Percentiles rank a stretch among this genome's conserved stretches.
phyloP scores from a whole-genome alignment of 2,888 invertebrate genomes.

The Synergus umbraculus region DNA sequence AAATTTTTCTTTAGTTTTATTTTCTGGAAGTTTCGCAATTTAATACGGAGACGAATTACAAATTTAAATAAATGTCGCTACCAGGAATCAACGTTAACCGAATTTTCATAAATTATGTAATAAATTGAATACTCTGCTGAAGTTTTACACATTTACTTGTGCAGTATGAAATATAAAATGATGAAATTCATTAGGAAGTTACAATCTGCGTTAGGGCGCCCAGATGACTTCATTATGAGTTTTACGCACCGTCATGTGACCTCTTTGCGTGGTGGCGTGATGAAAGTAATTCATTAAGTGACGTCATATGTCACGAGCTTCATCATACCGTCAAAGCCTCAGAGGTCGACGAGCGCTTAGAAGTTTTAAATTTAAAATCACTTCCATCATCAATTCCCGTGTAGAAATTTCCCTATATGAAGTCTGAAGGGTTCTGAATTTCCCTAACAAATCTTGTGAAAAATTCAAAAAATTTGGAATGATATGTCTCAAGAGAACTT shows the following conservation, averaged over 20 bases:
- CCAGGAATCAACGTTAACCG: background rate
- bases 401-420: too few species aligned
- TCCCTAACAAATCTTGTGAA: too few species aligned
- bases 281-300: slow-evolving; percentile 24
- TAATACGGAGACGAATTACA: too few species aligned
- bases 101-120: slow-evolving; percentile 13
- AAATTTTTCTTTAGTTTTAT: too few species aligned
- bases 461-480: too few species aligned
- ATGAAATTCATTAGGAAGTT: slow-evolving; percentile 26
- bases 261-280: slow-evolving; percentile 9
- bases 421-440: too few species aligned
- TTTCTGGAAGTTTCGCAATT: too few species aligned
- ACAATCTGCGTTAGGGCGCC: slow-evolving; percentile 4
- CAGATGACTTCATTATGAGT: slow-evolving; percentile 18
- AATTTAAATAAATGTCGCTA: background rate
- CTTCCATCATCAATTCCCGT: background rate
- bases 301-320: slow-evolving; percentile 7
- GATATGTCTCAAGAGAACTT: too few species aligned
- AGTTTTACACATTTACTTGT: background rate
- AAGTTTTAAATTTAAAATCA: slow-evolving; percentile 28
- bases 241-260: slow-evolving; percentile 20
- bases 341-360: background rate
- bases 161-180: slow-evolving; percentile 22
- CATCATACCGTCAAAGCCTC: slow-evolving; percentile 7
- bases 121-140: slow-evolving; percentile 7